Percentiles rank a stretch among this genome's conserved stretches.
These are phyloP conservation scores for Timema podura DNA, from an alignment of 2,888 invertebrate genomes.

Conservation along the genomic window DNA sequence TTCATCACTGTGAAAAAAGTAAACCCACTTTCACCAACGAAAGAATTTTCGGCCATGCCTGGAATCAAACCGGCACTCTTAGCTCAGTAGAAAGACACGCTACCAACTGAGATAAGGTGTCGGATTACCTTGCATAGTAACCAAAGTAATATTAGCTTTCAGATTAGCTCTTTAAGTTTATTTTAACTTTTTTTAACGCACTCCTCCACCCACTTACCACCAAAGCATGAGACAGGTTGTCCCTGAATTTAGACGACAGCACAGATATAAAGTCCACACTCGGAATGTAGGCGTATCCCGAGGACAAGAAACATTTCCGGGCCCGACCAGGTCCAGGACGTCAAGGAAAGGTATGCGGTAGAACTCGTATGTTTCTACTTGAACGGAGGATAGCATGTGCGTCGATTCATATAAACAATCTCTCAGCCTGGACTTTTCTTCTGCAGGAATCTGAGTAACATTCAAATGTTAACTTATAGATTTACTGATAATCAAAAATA, in stretches of 20 bases:
- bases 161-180: no score
- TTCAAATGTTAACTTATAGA: no score
- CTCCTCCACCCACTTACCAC: slow-evolving; percentile 42
- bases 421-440: slow-evolving; percentile 61
- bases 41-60: no score
- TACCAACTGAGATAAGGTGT: no score
- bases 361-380: slow-evolving; percentile 62
- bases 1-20: no score
- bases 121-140: no score
- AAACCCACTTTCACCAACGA: no score
- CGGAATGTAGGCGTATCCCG: slow-evolving; percentile 85
- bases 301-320: slow-evolving; percentile 72
- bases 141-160: no score
- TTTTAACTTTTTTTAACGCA: no score
- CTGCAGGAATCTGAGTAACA: slow-evolving; percentile 53
- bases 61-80: no score
- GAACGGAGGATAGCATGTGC: slow-evolving; percentile 50
- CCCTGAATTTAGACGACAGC: slow-evolving; percentile 70
- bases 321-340: slow-evolving; percentile 78
- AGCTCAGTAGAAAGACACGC: no score
- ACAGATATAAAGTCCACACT: slow-evolving; percentile 80
- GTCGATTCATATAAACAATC: slow-evolving; percentile 60
- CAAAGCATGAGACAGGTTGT: slow-evolving; percentile 64
- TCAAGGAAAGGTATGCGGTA: slow-evolving; percentile 83
- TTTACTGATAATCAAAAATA: no score